Evolutionary conservation across 1,140 invertebrate species (phyloP).

Genomic region (Plectrocnemia conspersa): DNA sequence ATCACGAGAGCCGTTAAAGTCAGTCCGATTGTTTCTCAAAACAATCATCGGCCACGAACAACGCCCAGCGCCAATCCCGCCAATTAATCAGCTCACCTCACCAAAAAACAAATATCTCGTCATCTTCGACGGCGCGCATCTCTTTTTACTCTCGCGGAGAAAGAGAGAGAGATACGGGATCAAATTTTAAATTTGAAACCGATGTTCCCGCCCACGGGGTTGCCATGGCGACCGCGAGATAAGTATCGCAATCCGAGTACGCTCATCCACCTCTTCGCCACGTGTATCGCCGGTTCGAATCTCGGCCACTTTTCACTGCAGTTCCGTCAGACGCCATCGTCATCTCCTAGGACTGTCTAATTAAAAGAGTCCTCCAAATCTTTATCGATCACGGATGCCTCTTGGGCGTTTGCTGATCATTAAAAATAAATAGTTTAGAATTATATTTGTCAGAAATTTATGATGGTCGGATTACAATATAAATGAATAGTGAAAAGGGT

Average conservation of each 20-base stretch:
- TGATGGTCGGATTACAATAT: too few species aligned
- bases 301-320: conserved; percentile 2
- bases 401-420: background rate
- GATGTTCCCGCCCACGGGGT: conserved; percentile 12
- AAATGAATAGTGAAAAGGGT: too few species aligned
- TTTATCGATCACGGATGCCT: conserved; percentile 4
- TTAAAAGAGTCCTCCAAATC: background rate
- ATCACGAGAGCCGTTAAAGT: too few species aligned
- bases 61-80: too few species aligned
- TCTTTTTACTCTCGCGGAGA: background rate
- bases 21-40: too few species aligned
- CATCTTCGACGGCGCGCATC: too few species aligned
- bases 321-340: background rate
- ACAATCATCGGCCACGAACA: too few species aligned
- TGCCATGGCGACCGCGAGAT: background rate
- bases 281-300: conserved; percentile 1
- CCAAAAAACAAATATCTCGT: too few species aligned
- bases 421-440: too few species aligned
- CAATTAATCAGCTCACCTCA: too few species aligned
- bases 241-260: conserved; percentile 1
- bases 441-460: too few species aligned
- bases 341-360: conserved; percentile 12
- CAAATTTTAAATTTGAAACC: conserved; percentile 17
- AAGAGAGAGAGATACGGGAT: conserved; percentile 11
- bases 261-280: conserved; percentile 12